Evolutionary conservation across 2,797 vertebrate species (phyloP), one percentile per base, ranked within the genome.

Genomic region (Sandelia bainsii): DNA sequence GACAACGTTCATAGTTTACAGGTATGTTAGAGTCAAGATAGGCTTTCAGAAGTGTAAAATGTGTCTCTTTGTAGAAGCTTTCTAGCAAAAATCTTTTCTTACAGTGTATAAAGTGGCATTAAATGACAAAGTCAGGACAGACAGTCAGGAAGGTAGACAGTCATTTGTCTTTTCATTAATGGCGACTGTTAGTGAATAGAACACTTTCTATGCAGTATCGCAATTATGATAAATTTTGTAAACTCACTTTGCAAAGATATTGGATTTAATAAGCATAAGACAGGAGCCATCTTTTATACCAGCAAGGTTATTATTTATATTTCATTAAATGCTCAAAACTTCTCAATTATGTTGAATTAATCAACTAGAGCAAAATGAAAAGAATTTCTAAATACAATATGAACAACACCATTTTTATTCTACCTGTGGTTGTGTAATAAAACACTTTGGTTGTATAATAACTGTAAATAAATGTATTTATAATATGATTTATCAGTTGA

Each of bases 61-160:
- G 61, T 32, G 48, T 44, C 27, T 39, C 14, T 40, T 61, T 69
- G 27, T 34, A 10, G 1, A 45, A 25, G 27, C 34, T 67, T 45
- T 64, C 23, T 20, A 34, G 8, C 7, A 57, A 50, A 19, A 65
- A 63, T 50, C 17, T 64, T 83, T 68, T 77, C 63, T 72, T 60
- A 14, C 37, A 58, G 10, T 22, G 8, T 51, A 79, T 62, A 77
- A 78, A 84, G 27, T 72, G 58, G 65, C 67, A 79, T 81, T 53
- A 82, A 78, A 82, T 45, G 0, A 63, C 34, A 80, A 83, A 87
- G 75, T 83, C 70, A 82, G 72, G 75, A 79, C 68, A 84, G 44
- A 48, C 42, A 57, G 72, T 68, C 50, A 63, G 74, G 69, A 65
- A 72, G 70, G 61, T 62, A 72, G 56, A 52, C 61, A 79, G 69